These are phyloP conservation scores for Phylloscopus trochilus DNA, from an alignment of 2,113 vertebrate species.

Conservation along the genomic window DNA sequence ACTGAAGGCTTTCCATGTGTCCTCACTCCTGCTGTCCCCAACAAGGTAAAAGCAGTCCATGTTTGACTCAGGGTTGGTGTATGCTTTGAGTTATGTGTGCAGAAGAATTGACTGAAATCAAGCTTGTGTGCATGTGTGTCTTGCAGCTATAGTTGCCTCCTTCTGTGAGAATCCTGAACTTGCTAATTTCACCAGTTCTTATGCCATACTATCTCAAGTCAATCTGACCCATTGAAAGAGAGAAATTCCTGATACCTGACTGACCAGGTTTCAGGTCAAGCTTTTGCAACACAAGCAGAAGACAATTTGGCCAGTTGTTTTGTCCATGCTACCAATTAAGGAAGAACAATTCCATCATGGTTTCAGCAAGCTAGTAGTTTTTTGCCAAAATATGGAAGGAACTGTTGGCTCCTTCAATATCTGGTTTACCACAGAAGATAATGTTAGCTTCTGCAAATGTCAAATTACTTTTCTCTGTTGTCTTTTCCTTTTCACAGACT, in stretches of 20 bases:
- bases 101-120: not conserved
- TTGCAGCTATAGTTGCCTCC: not conserved
- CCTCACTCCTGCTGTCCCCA: slow-evolving; percentile 65
- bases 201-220: not conserved
- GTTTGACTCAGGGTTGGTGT: not conserved
- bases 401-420: not conserved
- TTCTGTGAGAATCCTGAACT: not conserved
- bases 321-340: not conserved
- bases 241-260: not conserved
- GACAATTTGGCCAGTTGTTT: not conserved
- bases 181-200: not conserved
- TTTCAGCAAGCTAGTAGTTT: not conserved
- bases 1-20: slow-evolving; percentile 66
- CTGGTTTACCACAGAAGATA: not conserved
- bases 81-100: not conserved
- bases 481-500: slow-evolving; percentile 69
- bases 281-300: not conserved
- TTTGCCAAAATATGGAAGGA: not conserved
- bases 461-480: not conserved
- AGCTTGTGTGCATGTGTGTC: not conserved
- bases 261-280: not conserved
- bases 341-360: not conserved
- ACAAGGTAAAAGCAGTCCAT: slow-evolving; percentile 73
- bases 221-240: not conserved
- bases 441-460: not conserved